Evolutionary conservation across 2,113 vertebrate species (phyloP), one percentile per base, ranked within the genome.

Genomic region (Psittacara wagleri): DNA sequence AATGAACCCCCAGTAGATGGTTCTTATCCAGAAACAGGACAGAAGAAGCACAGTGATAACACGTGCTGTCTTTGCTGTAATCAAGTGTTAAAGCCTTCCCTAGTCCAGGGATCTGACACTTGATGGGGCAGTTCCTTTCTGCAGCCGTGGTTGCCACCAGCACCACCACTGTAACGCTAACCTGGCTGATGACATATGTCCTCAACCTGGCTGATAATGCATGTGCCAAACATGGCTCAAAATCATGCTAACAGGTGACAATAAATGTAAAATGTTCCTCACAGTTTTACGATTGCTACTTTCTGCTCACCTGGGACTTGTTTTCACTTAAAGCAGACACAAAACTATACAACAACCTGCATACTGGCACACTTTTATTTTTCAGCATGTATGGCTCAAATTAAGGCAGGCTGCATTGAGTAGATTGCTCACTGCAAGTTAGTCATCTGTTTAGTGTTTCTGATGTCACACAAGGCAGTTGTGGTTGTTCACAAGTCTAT

Each of bases 401-500:
- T 98, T 98, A 98, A 97, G 94, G 77, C 77, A 31, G 93, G 80
- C 94, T 88, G 82, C 81, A 92, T 92, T 46, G 89, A 97, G 81
- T 93, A 95, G 95, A 95, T 96, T 97, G 97, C 94, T 97, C 80
- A 88, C 92, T 97, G 94, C 88, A 95, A 91, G 87, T 93, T 94
- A 95, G 97, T 98, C 96, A 98, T 98, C 97, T 98, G 98, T 96
- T 97, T 96, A 97, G 97, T 68, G 88, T 98, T 97, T 97, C 92
- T 92, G 59, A 68, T 88, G 95, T 97, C 95, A 97, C 97, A 97
- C 86, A 95, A 97, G 92, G 96, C 95, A 75, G 82, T 97, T 98
- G 97, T 95, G 98, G 96, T 97, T 97, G 96, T 97, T 98, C 97
- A 97, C 97, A 97, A 97, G 96, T 97, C 97, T 97, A 97, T 98